These are phyloP conservation scores for Neocrepidodera transversa DNA, from an alignment of 2,888 invertebrate genomes.

Conservation along the genomic window DNA sequence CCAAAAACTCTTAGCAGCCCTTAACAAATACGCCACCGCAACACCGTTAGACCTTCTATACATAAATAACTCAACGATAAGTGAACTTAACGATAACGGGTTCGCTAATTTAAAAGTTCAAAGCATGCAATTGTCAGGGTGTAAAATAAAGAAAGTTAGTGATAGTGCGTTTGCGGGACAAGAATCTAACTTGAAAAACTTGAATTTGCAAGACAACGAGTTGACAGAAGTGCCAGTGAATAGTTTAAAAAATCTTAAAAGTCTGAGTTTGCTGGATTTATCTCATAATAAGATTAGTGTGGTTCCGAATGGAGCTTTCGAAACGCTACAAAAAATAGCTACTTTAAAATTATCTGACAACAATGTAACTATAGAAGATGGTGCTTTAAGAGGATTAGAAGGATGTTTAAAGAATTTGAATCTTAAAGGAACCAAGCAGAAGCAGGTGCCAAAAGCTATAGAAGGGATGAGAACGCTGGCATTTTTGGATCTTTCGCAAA, in stretches of 20 bases:
- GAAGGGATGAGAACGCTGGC: slow-evolving; percentile 80
- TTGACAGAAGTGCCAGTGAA: slow-evolving; percentile 79
- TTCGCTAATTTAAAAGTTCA: slow-evolving; percentile 76
- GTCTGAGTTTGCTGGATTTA: slow-evolving; percentile 81
- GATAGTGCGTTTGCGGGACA: slow-evolving; percentile 83
- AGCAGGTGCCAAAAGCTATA: slow-evolving; percentile 80
- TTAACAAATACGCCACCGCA: slow-evolving; percentile 72
- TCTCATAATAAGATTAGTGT: slow-evolving; percentile 79
- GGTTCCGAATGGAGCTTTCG: slow-evolving; percentile 80
- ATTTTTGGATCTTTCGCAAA: slow-evolving; percentile 89
- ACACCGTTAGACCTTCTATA: slow-evolving; percentile 83
- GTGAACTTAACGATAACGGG: slow-evolving; percentile 70
- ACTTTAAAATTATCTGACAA: slow-evolving; percentile 89
- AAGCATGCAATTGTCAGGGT: slow-evolving; percentile 85
- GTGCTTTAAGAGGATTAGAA: slow-evolving; percentile 81
- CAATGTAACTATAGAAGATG: slow-evolving; percentile 75
- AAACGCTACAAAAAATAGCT: slow-evolving; percentile 73
- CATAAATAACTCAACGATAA: slow-evolving; percentile 85
- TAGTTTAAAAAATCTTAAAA: slow-evolving; percentile 72
- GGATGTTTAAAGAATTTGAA: slow-evolving; percentile 85
- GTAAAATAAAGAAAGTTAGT: slow-evolving; percentile 75
- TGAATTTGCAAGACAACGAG: slow-evolving; percentile 86
- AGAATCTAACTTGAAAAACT: slow-evolving; percentile 78
- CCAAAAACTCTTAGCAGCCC: slow-evolving; percentile 73
- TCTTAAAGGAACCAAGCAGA: slow-evolving; percentile 85